Percentiles rank a stretch among this genome's conserved stretches.
These are phyloP conservation scores for Crepidodera aurea DNA, from an alignment of 2,888 invertebrate species.

Conservation along the genomic window DNA sequence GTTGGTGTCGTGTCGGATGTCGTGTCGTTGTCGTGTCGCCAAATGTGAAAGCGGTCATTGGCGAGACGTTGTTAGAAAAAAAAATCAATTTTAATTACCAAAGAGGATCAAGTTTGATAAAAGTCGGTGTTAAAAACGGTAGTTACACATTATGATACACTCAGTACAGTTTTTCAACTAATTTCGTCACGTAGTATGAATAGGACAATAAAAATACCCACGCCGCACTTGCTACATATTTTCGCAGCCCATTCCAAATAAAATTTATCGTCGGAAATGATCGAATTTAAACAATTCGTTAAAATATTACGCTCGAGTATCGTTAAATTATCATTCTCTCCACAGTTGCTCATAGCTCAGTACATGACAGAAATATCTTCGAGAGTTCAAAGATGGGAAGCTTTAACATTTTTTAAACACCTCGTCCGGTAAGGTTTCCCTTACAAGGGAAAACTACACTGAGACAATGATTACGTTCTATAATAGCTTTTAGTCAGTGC, in stretches of 20 bases:
- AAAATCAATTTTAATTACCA: background rate
- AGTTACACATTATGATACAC: too few species aligned
- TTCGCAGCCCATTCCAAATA: constrained; percentile 30
- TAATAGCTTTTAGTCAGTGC: too few species aligned
- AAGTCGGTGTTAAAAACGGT: too few species aligned
- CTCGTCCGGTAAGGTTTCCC: constrained; percentile 37
- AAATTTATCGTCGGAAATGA: constrained; percentile 30
- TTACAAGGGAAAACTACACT: constrained; percentile 31
- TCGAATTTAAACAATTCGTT: constrained; percentile 37
- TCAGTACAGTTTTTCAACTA: background rate
- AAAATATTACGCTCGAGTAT: constrained; percentile 36
- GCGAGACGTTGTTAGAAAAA: too few species aligned
- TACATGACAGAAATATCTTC: constrained; percentile 37
- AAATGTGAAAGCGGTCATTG: too few species aligned
- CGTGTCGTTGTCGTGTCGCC: too few species aligned
- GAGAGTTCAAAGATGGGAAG: constrained; percentile 30
- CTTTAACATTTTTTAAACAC: constrained; percentile 48
- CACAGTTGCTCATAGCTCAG: constrained; percentile 30
- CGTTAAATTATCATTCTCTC: constrained; percentile 42
- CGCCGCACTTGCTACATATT: constrained; percentile 22
- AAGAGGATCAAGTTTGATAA: background rate
- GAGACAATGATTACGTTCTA: constrained; percentile 1
- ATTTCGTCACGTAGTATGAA: constrained; percentile 29
- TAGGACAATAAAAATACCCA: constrained; percentile 28
- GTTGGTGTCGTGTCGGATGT: too few species aligned